A percentile compares a stretch with the other conserved stretches of the same genome.
Evolutionary conservation across 1,140 invertebrate genomes (phyloP).

Genomic region (Lepidotrigona ventralis): DNA sequence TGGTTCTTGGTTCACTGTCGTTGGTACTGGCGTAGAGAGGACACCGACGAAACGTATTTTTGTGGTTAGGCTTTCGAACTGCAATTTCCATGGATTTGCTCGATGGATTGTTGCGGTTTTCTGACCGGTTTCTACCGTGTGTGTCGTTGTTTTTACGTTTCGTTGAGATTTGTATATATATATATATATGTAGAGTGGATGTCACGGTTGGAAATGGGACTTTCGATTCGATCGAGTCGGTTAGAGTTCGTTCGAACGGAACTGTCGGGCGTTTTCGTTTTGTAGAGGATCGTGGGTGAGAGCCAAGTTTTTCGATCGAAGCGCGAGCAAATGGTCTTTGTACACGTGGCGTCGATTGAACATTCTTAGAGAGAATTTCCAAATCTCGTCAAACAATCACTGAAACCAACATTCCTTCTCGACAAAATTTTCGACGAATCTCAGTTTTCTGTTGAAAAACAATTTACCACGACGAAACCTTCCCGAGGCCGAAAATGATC

Average conservation of each 20-base stretch:
- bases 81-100: background rate
- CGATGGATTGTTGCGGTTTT: background rate
- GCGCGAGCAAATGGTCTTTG: background rate
- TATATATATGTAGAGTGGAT: background rate
- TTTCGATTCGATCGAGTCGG: background rate
- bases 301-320: background rate
- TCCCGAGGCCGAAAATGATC: too few relatives aligned
- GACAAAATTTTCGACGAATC: too few relatives aligned
- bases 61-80: background rate
- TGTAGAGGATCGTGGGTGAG: too few relatives aligned
- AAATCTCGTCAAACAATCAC: too few relatives aligned
- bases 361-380: too few relatives aligned
- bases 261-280: background rate
- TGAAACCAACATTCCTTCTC: too few relatives aligned
- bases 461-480: too few relatives aligned
- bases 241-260: background rate
- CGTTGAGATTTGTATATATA: background rate
- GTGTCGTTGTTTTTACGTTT: background rate
- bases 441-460: too few relatives aligned
- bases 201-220: background rate
- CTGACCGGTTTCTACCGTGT: background rate
- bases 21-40: background rate
- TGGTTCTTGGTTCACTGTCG: background rate
- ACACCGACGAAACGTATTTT: background rate
- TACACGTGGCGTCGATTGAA: constrained; percentile 19